These are phyloP conservation scores for Mormyrops attenuatus DNA, from an alignment of 2,797 vertebrate genomes.

Conservation along the genomic window DNA sequence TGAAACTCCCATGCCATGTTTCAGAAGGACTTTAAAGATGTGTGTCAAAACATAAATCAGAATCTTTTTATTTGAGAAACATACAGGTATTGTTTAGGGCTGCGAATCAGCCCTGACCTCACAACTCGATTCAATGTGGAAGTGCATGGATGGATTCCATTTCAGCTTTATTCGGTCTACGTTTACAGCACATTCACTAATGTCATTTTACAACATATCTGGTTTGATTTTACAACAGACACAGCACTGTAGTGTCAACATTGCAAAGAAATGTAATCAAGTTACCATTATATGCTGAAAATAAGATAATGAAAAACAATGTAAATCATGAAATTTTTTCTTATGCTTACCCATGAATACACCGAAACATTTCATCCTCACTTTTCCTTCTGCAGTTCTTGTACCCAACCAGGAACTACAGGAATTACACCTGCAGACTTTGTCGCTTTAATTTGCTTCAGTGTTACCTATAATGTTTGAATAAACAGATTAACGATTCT, in stretches of 20 bases:
- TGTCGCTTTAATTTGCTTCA: background rate
- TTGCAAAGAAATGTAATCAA: background rate
- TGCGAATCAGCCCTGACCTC: background rate
- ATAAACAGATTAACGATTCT: background rate
- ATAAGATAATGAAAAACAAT: background rate
- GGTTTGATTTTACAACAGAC: background rate
- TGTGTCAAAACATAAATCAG: background rate
- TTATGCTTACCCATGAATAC: background rate
- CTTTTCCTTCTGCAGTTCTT: background rate
- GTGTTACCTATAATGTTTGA: background rate
- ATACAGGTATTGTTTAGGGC: background rate
- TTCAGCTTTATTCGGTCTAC: background rate
- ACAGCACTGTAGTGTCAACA: background rate
- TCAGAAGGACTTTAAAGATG: background rate
- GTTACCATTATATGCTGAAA: background rate
- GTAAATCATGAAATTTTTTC: background rate
- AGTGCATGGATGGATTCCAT: background rate
- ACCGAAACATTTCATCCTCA: background rate
- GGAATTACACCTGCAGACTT: background rate
- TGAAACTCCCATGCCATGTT: background rate
- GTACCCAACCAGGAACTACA: background rate
- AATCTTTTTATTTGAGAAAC: background rate
- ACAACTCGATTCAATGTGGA: background rate
- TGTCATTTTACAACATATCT: too few relatives aligned
- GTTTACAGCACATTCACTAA: background rate